These are phyloP conservation scores for Suricata suricatta DNA, from an alignment of 2,113 vertebrate species.

Conservation along the genomic window DNA sequence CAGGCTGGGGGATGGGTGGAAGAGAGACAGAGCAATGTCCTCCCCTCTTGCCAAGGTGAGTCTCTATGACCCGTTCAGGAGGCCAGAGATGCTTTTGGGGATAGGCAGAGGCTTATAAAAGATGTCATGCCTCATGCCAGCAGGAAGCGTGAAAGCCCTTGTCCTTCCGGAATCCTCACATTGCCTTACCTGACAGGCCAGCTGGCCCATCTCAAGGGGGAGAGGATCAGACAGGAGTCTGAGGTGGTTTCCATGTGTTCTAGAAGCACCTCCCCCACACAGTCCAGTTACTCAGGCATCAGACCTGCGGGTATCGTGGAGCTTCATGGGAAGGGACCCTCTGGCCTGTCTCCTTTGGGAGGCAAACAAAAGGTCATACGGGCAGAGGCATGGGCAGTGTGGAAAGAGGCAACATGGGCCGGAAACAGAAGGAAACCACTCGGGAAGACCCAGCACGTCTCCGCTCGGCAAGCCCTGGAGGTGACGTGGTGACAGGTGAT, in stretches of 20 bases:
- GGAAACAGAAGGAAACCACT: background rate
- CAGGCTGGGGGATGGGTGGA: background rate
- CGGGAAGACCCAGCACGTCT: too few relatives aligned
- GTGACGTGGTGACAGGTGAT: background rate
- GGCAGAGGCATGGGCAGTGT: background rate
- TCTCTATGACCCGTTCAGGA: background rate
- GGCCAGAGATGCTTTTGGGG: background rate
- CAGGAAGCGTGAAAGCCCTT: background rate
- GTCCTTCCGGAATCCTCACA: background rate
- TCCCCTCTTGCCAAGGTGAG: background rate
- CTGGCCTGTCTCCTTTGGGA: background rate
- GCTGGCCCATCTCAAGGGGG: background rate
- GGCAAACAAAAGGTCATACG: background rate
- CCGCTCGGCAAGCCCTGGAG: background rate
- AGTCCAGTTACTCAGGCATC: too few relatives aligned
- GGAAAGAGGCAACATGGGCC: background rate
- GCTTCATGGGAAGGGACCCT: background rate
- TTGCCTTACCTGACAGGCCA: rapidly evolving
- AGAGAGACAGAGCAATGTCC: background rate
- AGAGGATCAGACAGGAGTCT: too few relatives aligned
- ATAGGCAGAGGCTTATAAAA: background rate
- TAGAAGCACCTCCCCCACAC: background rate
- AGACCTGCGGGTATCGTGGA: background rate
- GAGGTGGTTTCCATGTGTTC: background rate
- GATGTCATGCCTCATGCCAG: background rate